Conservation (phyloP, 1,140 invertebrate genomes). For the Prorops nasuta region DNA sequence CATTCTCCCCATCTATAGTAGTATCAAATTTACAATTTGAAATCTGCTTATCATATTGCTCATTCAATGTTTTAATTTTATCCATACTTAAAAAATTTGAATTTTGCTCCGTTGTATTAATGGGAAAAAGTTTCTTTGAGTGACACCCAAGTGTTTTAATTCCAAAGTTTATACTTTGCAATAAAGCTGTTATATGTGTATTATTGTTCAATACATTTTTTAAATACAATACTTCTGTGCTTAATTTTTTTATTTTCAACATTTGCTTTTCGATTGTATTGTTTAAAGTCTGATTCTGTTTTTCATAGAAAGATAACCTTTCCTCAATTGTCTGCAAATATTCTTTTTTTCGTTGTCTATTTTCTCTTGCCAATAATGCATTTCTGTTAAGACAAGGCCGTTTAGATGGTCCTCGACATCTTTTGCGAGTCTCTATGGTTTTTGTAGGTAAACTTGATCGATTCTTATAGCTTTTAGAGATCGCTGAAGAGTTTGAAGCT, state of each 20-base stretch:
- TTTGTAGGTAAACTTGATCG: too few species aligned
- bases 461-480: too few species aligned
- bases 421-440: constrained; percentile 5
- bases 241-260: constrained; percentile 50
- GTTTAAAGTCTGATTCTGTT: constrained; percentile 54
- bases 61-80: background rate
- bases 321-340: constrained; percentile 59
- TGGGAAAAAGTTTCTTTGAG: background rate
- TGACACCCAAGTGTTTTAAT: constrained; percentile 8
- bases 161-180: constrained; percentile 50
- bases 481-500: background rate
- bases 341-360: constrained; percentile 60
- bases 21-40: background rate
- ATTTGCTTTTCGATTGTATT: constrained; percentile 53
- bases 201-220: constrained; percentile 58
- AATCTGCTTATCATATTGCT: background rate
- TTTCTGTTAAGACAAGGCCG: constrained; percentile 52
- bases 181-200: constrained; percentile 48
- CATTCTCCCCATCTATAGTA: background rate
- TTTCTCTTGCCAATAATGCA: constrained; percentile 61
- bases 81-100: background rate
- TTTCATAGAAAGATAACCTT: constrained; percentile 47
- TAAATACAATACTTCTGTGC: constrained; percentile 56
- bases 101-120: background rate
- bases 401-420: constrained; percentile 42